Evolutionary conservation across 2,113 vertebrate genomes (phyloP), one percentile per base, ranked within the genome.

Genomic region (Atractosteus spatula): DNA sequence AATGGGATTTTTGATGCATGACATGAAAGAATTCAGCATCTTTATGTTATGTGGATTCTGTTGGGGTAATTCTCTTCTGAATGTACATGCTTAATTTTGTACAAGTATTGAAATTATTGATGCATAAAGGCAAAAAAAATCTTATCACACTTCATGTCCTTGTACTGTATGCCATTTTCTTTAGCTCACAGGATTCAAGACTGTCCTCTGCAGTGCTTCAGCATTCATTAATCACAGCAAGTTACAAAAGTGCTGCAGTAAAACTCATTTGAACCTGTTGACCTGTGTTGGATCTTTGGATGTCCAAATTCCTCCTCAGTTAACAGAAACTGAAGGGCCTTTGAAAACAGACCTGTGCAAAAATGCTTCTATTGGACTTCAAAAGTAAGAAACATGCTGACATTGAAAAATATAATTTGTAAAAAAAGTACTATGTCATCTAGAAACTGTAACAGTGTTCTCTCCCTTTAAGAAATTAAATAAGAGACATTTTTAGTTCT

Each of bases 131-230:
- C 29, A 29, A 29, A 29, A 1, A 1, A 1, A 29, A 63, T n/a
- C 41, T 7, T 17, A 41, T 11, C 14, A 45, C 7, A 61, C 14
- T 8, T 8, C 12, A 41, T 68, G 59, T 29, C 29, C 29, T 29
- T 56, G 62, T 65, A 2, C 12, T 66, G 11, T 66, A 44, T 70
- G 55, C 3, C 42, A 3, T 55, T 72, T 68, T 61, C 55, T 16
- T 3, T 68, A 82, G 76, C 55, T 80, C 41, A 51, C 71, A 55
- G 68, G 51, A 45, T 71, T 78, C 55, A 73, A 78, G 16, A 75
- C 68, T 8, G 59, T 66, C 63, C 68, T 82, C 29, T 80, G 81
- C 61, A 67, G 51, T 55, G 72, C 74, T 11, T 62, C 45, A 17
- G 41, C 11, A 43, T 41, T 7, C n/a, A 47, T n/a, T 14, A 55